phyloP scores from a whole-genome alignment of 2,113 vertebrate species.

The Danio rerio region DNA sequence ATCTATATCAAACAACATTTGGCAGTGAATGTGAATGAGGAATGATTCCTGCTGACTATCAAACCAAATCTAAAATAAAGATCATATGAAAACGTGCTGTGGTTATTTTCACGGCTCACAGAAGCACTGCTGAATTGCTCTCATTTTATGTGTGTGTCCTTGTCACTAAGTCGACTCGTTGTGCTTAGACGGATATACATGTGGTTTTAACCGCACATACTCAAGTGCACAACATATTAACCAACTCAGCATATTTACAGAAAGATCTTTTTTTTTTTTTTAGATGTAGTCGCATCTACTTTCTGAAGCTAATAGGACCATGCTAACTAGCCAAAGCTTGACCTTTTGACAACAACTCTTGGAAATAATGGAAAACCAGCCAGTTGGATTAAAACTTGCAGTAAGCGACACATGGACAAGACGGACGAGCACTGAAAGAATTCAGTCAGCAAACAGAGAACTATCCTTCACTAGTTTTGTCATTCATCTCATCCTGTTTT shows the following conservation, averaged over 20 bases:
- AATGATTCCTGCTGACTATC: constrained; percentile 19
- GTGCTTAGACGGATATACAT: not conserved
- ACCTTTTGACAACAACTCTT: not conserved
- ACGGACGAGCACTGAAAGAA: not conserved
- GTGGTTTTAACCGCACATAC: constrained; percentile 13
- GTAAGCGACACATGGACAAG: not conserved
- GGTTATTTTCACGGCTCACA: not conserved
- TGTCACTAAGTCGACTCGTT: constrained; percentile 18
- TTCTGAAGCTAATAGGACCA: not conserved
- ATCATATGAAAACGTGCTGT: not conserved
- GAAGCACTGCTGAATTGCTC: constrained; percentile 15
- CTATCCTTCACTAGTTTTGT: not conserved
- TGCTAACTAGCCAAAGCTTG: not conserved
- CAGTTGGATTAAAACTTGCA: not conserved
- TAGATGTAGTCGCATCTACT: not conserved
- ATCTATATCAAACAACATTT: not conserved
- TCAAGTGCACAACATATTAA: constrained; percentile 15
- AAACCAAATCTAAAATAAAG: constrained; percentile 9
- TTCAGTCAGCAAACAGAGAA: not conserved
- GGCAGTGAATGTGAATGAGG: not conserved
- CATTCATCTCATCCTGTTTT: constrained; percentile 26
- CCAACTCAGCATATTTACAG: constrained; percentile 5
- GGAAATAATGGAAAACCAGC: not conserved
- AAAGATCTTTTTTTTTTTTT: not conserved
- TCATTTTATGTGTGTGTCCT: constrained; percentile 11